Percentiles rank a stretch among this genome's conserved stretches.
Conservation (phyloP, 2,888 invertebrate species). For the Parthenolecanium corni region DNA sequence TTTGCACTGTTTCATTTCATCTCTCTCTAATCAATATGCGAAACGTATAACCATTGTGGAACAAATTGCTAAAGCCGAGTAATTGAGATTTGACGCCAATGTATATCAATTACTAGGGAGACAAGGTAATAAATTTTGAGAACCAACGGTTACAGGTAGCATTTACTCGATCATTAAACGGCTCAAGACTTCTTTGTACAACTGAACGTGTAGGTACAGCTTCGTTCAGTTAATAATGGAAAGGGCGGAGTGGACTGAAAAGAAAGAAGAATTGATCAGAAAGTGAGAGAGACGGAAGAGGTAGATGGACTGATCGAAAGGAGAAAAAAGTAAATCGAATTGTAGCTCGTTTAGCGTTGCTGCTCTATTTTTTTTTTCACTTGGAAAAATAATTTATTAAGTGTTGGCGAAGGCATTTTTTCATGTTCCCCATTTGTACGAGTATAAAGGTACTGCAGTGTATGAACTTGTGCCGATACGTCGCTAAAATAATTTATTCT, state of each 20-base stretch:
- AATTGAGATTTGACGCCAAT: constrained; percentile 18
- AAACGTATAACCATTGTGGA: not conserved
- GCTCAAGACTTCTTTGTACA: not conserved
- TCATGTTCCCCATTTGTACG: too few relatives aligned
- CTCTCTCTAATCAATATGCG: not conserved
- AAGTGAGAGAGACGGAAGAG: not conserved
- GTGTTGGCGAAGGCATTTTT: too few relatives aligned
- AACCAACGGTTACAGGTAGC: constrained; percentile 7
- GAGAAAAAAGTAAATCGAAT: too few relatives aligned
- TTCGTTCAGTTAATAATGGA: not conserved
- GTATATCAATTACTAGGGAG: constrained; percentile 19
- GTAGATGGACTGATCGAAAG: not conserved
- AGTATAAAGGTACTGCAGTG: too few relatives aligned
- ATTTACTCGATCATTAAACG: constrained; percentile 18
- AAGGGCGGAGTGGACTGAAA: not conserved
- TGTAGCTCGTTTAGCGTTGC: too few relatives aligned
- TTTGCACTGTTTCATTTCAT: not conserved
- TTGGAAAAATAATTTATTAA: too few relatives aligned
- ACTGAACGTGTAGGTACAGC: not conserved
- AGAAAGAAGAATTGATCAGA: not conserved
- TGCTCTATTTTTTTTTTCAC: too few relatives aligned
- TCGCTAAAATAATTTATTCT: too few relatives aligned
- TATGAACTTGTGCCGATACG: too few relatives aligned
- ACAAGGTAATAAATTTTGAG: constrained; percentile 20
- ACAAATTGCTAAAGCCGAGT: not conserved